phyloP scores from a whole-genome alignment of 2,113 vertebrate species.

The Coreoperca whiteheadi region DNA sequence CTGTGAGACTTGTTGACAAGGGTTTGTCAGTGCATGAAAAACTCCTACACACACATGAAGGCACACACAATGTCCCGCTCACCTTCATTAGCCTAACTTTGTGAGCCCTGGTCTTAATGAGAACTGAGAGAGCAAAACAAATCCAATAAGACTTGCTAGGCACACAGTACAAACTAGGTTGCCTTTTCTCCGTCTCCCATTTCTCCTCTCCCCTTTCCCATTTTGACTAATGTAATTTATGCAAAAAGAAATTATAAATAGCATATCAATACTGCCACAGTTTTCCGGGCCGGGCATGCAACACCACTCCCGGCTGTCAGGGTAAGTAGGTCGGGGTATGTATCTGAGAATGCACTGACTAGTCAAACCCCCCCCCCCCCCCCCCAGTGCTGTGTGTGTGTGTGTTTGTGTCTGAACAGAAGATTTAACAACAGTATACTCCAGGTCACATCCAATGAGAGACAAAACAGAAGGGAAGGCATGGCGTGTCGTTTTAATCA shows the following conservation, averaged over 20 bases:
- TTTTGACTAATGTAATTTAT: constrained; percentile 84
- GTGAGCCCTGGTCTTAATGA: constrained; percentile 67
- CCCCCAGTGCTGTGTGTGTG: constrained; percentile 15
- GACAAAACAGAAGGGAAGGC: constrained; percentile 53
- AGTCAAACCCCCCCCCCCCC: constrained; percentile 17
- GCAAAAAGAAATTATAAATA: constrained; percentile 83
- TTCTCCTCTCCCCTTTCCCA: constrained; percentile 49
- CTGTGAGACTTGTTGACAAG: constrained; percentile 35
- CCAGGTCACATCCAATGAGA: constrained; percentile 48
- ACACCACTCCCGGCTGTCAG: constrained; percentile 69
- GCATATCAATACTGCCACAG: constrained; percentile 78
- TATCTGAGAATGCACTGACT: constrained; percentile 41
- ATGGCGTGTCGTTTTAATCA: constrained; percentile 57
- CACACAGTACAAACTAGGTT: constrained; percentile 71
- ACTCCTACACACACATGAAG: constrained; percentile 21
- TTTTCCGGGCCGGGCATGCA: constrained; percentile 73
- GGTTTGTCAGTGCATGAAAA: constrained; percentile 31
- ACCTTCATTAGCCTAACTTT: constrained; percentile 68
- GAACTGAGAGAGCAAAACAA: constrained; percentile 51
- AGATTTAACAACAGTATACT: constrained; percentile 57
- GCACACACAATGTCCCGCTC: constrained; percentile 34
- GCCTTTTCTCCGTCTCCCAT: constrained; percentile 56
- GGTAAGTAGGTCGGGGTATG: constrained; percentile 75
- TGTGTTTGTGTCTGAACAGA: constrained; percentile 37
- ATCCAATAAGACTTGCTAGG: constrained; percentile 64